Evolutionary conservation across 1,140 invertebrate species (phyloP), one percentile per base, ranked within the genome.

Genomic region (Arctopsyche grandis): DNA sequence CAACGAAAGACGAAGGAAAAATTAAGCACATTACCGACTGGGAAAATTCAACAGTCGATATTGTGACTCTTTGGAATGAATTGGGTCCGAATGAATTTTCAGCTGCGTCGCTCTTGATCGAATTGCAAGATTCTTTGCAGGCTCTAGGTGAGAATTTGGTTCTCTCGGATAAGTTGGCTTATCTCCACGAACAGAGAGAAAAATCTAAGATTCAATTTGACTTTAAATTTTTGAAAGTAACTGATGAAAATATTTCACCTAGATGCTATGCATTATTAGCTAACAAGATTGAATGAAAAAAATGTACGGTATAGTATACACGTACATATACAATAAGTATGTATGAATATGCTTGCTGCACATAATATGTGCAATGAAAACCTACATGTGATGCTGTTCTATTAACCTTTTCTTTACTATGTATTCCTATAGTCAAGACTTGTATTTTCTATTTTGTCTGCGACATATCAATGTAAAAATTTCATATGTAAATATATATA

Each of bases 211-310:
- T 56, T n/a, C 16, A 38, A n/a, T 29, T 22, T 14, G 1, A n/a
- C n/a, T 78, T 66, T 43, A 9, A 22, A 38, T 80, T 75, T 73
- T 52, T 76, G 9, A 80, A 82, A 79, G 69, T 82, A 5, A 77
- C 74, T 0, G 79, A 82, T 79, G 79, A 82, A 44, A 77, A 19
- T 26, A 70, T 82, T 10, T 82, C 81, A 10, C 81, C 81, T 38
- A 75, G 81, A 78, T 82, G 81, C 56, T 46, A 26, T 38, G 76
- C 76, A 14, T 43, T 82, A 4, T 26, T 82, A 4, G 70, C 70
- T 19, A 44, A 21, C 5, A 78, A 78, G 24, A 29, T 48, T 16
- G 14, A 10, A 48, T 73, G 1, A 5, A 4, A 48, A 48, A 70
- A 70, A n/a, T 22, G 10, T 66, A 16, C 21, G 21, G 4, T 26